Conservation (phyloP, 2,113 vertebrate species). For the Oostethus manadensis region DNA sequence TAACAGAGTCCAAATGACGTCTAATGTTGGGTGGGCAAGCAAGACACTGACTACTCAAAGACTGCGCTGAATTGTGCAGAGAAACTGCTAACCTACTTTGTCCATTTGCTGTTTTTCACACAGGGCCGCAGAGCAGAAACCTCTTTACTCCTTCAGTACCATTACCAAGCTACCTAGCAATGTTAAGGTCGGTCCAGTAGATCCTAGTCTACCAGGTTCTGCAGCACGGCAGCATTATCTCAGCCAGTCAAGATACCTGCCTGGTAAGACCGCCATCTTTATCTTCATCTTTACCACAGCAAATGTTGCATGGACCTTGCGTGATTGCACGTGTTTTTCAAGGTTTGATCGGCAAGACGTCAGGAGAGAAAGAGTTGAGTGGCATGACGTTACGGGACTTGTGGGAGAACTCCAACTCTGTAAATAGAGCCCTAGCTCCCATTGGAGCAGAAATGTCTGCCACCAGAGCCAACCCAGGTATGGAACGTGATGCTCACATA, state of each 20-base stretch:
- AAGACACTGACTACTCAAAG: no score
- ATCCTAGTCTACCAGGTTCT: conserved; percentile 66
- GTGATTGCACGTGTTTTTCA: background rate
- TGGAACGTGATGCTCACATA: conserved; percentile 7
- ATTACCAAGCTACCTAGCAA: conserved; percentile 76
- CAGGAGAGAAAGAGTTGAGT: conserved; percentile 71
- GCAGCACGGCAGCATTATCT: conserved; percentile 91
- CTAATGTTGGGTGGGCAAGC: no score
- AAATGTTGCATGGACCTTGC: background rate
- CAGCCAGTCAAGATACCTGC: conserved; percentile 89
- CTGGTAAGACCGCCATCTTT: conserved; percentile 72
- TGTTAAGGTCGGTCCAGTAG: conserved; percentile 67
- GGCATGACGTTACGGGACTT: conserved; percentile 60
- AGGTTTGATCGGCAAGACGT: conserved; percentile 88
- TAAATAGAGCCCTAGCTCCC: conserved; percentile 67
- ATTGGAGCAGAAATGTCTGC: conserved; percentile 74
- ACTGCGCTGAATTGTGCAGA: background rate
- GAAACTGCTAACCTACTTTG: background rate
- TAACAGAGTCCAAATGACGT: no score
- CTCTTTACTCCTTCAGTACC: conserved; percentile 68
- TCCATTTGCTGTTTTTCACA: conserved; percentile 6
- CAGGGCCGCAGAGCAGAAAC: conserved; percentile 67
- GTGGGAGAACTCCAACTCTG: conserved; percentile 77
- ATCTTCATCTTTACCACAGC: background rate
- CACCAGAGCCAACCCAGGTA: conserved; percentile 71